Evolutionary conservation across 1,140 invertebrate species (phyloP), one percentile per base, ranked within the genome.

Genomic region (Scylla paramamosain): DNA sequence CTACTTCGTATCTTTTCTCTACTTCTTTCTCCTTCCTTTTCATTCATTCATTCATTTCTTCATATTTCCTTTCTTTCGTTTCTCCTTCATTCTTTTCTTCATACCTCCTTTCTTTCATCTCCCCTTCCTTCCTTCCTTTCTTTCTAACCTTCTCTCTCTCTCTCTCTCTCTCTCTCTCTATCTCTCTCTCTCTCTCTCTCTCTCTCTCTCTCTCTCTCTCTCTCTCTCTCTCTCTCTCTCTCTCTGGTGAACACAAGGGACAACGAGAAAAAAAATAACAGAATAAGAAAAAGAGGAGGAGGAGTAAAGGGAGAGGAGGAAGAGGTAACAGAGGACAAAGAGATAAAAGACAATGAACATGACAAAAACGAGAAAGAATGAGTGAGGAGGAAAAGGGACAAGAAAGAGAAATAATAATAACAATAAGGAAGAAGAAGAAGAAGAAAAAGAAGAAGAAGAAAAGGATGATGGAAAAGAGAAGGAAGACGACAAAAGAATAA

Each of bases 141-240:
- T n/a, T 16, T 14, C 31, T n/a, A 25, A 20, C 83, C 4, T 32
- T 28, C 10, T 28, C 4, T 28, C 4, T 8, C n/a, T 28, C 83
- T 84, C n/a, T 12, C 83, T n/a, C 31, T 84, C 10, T 84, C 83
- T 84, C 83, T 84, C 83, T 29, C 83, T 84, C 83, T 32, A 0
- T 84, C 83, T 84, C 83, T 84, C 83, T 32, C 31, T 32, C 28
- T 84, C 83, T 84, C 83, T 84, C 52, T 59, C 52, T 32, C 83
- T 84, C 83, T 32, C 31, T 32, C 31, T 29, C 31, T 32, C 31
- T 84, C 28, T 84, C n/a, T 84, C 28, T 84, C 83, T 84, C 83
- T 84, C 83, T 29, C 83, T 84, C 83, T 32, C 31, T 32, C 12
- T 29, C 31, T 3, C 83, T 28, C 4, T 28, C 28, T 84, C 83